Conservation (phyloP, 64 coral and sea anemone genomes). For the Montipora cactus region DNA sequence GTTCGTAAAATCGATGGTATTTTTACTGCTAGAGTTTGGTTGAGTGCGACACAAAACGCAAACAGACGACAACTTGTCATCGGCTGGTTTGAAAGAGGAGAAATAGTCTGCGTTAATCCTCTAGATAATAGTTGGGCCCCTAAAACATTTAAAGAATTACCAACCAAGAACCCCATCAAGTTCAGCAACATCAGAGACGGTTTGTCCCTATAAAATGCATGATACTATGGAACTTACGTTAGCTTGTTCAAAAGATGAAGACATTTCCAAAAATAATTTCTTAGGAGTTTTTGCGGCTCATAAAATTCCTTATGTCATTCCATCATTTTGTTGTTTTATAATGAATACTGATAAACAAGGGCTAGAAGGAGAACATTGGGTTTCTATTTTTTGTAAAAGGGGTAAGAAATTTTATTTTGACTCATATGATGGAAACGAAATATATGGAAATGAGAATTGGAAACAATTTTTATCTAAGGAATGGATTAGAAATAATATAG, state of each 20-base stretch:
- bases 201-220: neutral
- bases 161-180: too few species aligned
- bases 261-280: neutral
- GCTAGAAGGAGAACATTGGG: neutral
- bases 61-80: too few species aligned
- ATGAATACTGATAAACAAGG: neutral
- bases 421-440: neutral
- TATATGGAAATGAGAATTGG: neutral
- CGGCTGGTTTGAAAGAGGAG: too few species aligned
- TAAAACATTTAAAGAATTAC: too few species aligned
- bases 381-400: neutral
- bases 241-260: neutral
- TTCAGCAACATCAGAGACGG: too few species aligned
- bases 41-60: too few species aligned
- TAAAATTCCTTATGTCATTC: neutral
- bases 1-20: too few species aligned
- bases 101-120: too few species aligned
- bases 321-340: neutral
- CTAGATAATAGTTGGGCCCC: too few species aligned
- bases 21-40: too few species aligned
- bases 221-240: neutral
- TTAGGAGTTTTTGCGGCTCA: neutral
- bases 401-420: neutral
- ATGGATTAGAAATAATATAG: neutral
- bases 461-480: neutral